phyloP scores from a whole-genome alignment of 1,140 invertebrate species.

The Aporrectodea caliginosa region DNA sequence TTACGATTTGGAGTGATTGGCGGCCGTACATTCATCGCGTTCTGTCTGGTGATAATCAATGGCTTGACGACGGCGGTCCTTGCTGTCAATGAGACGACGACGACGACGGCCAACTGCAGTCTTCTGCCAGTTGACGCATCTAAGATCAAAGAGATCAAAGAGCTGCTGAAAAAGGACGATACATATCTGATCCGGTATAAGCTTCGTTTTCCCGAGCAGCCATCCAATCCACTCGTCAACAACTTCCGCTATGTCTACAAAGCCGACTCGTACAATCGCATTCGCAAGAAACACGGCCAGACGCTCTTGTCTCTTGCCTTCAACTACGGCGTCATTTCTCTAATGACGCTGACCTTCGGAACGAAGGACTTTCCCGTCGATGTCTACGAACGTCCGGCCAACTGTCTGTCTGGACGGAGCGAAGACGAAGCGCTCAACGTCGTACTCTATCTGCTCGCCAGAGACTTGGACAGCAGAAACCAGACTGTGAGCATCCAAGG shows the following conservation, averaged over 20 bases:
- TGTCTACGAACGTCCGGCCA: constrained; percentile 40
- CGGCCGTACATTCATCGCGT: too few species aligned
- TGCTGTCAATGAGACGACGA: too few species aligned
- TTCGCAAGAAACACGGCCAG: constrained; percentile 37
- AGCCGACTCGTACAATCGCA: background rate
- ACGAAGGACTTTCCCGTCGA: constrained; percentile 32
- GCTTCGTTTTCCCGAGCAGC: background rate
- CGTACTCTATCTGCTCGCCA: constrained; percentile 41
- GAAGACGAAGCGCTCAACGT: constrained; percentile 37
- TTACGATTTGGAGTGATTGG: too few species aligned
- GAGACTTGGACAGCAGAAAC: constrained; percentile 31
- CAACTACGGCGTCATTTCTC: constrained; percentile 51
- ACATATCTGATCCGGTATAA: too few species aligned
- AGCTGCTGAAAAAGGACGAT: too few species aligned
- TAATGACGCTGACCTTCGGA: constrained; percentile 42
- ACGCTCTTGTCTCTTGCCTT: constrained; percentile 50
- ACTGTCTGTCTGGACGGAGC: constrained; percentile 43
- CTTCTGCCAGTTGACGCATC: too few species aligned
- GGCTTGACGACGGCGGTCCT: too few species aligned
- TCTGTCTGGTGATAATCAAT: too few species aligned
- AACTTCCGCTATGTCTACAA: background rate
- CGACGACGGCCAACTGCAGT: too few species aligned
- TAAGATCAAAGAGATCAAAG: too few species aligned
- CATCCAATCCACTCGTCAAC: background rate
- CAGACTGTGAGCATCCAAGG: background rate